A percentile compares a stretch with the other conserved stretches of the same genome.
phyloP scores from a whole-genome alignment of 2,113 vertebrate genomes.

The Hypomesus transpacificus region DNA sequence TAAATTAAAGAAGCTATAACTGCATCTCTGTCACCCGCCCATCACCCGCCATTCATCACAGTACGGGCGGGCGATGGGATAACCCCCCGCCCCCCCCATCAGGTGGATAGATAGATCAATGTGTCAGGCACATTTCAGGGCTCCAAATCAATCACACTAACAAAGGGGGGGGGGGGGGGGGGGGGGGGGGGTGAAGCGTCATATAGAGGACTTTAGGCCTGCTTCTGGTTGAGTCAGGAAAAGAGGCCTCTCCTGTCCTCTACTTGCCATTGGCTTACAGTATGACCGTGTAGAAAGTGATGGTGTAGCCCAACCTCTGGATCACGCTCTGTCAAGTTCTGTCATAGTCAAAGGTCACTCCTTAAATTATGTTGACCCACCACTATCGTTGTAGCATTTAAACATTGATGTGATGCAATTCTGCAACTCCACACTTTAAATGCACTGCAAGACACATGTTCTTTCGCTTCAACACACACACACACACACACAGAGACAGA shows the following conservation, averaged over 20 bases:
- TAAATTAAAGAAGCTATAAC: constrained; percentile 67
- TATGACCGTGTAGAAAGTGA: not conserved
- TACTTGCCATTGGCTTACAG: not conserved
- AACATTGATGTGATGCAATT: no score
- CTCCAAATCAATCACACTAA: constrained; percentile 58
- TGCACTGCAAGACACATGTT: no score
- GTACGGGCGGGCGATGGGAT: constrained; percentile 23
- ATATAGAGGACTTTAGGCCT: constrained; percentile 17
- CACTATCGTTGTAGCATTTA: no score
- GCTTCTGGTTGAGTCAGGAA: constrained; percentile 44
- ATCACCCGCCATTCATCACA: constrained; percentile 64
- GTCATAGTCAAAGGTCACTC: no score
- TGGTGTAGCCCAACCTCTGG: no score
- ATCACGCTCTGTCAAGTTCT: no score
- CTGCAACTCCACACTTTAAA: no score
- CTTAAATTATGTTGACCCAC: no score
- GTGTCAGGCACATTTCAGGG: constrained; percentile 64
- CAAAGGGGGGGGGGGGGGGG: constrained; percentile 44
- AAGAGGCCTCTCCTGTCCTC: constrained; percentile 31
- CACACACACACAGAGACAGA: no score
- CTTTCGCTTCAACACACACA: no score
- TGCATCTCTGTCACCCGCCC: constrained; percentile 53
- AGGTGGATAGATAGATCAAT: constrained; percentile 60
- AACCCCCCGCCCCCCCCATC: constrained; percentile 13
- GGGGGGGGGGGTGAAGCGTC: constrained; percentile 14